These are phyloP conservation scores for Ametastegia equiseti DNA, from an alignment of 2,888 invertebrate genomes.

Conservation along the genomic window DNA sequence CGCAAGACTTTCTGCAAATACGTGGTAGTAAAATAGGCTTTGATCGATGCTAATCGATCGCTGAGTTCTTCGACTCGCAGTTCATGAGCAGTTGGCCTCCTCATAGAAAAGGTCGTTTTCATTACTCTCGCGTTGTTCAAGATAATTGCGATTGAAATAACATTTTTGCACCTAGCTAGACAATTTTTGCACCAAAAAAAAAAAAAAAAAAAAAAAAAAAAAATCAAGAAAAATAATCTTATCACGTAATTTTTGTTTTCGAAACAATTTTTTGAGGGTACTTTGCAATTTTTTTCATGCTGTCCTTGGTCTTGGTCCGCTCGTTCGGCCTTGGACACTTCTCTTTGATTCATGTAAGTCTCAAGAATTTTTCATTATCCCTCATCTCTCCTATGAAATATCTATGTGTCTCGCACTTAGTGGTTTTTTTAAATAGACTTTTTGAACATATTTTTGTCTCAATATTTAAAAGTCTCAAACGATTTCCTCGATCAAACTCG, in stretches of 20 bases:
- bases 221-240: no score
- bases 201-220: conserved; percentile 5
- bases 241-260: conserved; percentile 62
- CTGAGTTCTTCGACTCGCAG: no score
- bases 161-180: conserved; percentile 59
- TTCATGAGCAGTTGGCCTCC: no score
- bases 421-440: conserved; percentile 48
- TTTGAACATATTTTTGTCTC: neutral
- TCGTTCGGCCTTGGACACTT: conserved; percentile 63
- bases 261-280: conserved; percentile 71
- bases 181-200: conserved; percentile 61
- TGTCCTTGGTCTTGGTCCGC: conserved; percentile 60
- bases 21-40: no score
- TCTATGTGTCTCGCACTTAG: conserved; percentile 43
- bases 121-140: no score
- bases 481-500: neutral
- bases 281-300: conserved; percentile 72
- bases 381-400: conserved; percentile 39
- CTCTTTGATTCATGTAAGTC: conserved; percentile 71
- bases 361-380: conserved; percentile 64
- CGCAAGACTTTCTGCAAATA: no score
- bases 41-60: no score
- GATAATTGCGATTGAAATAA: no score
- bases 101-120: no score
- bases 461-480: no score